Evolutionary conservation across 2,797 vertebrate species (phyloP), one percentile per base, ranked within the genome.

Genomic region (Rachycentron canadum): DNA sequence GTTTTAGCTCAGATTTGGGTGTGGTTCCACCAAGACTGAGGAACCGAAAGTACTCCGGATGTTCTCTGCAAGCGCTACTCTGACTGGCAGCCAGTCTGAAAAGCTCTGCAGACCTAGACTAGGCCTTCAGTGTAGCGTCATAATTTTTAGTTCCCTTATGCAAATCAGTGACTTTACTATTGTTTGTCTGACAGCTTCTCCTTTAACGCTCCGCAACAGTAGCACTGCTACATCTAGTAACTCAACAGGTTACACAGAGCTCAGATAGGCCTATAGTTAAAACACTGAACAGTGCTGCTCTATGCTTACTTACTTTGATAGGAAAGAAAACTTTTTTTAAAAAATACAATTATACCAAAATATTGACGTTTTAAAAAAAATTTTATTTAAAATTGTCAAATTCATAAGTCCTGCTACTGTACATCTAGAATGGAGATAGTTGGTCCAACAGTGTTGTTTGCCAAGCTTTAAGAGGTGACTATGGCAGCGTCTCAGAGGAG

Each of bases 1-100:
- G 65, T 45, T 76, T 78, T 81, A 83, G 69, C 64, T 77, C 65
- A 61, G n/a, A 69, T 40, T 58, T 82, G 90, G 91, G 90, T 90
- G 92, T 91, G 91, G 91, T 77, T 82, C 60, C 56, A 73, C 2
- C 17, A 25, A 69, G 58, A 65, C 78, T 34, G 73, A 83, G 83
- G 90, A 92, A 92, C 69, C 38, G 87, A 92, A 85, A 91, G 70
- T 76, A 66, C 3, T 26, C 38, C 25, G 16, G 3, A 12, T 58
- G 41, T 25, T 30, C 57, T 50, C 34, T 69, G 28, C 12, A 23
- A 65, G 53, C 36, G 21, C 50, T 12, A 34, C 16, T 49, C 60
- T 56, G 32, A 26, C 56, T 41, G 34, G 32, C 58, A 34, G 25
- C 57, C 41, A 59, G 38, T 17, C 28, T 47, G 2, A 40, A 71